Percentiles rank a stretch among this genome's conserved stretches.
phyloP scores from a whole-genome alignment of 2,113 vertebrate genomes.

The Ameiurus melas region DNA sequence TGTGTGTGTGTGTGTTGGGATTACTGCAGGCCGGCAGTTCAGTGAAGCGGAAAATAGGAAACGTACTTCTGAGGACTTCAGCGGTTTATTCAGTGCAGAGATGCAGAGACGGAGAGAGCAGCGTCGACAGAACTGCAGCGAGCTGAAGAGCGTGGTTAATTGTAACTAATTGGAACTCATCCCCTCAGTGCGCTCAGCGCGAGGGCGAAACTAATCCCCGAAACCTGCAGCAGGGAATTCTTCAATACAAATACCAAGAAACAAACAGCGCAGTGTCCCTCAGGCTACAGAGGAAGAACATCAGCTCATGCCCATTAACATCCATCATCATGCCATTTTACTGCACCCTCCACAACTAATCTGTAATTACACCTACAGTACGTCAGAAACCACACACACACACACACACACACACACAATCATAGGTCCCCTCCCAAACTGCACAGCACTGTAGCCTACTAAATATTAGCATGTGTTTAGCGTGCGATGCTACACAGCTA shows the following conservation, averaged over 20 bases:
- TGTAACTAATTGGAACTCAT: slow-evolving; percentile 67
- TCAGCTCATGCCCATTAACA: neutral
- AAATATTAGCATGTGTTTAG: too few species aligned
- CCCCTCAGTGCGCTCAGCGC: slow-evolving; percentile 45
- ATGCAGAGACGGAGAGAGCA: slow-evolving; percentile 15
- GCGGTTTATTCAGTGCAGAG: slow-evolving; percentile 61
- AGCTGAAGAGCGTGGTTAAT: slow-evolving; percentile 54
- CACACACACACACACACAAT: neutral
- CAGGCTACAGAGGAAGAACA: neutral
- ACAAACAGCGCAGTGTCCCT: neutral
- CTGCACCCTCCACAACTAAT: neutral
- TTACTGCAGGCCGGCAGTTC: slow-evolving; percentile 74
- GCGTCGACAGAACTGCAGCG: slow-evolving; percentile 62
- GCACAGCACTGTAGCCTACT: too few species aligned
- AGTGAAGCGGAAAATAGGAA: slow-evolving; percentile 77
- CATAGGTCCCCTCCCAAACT: neutral
- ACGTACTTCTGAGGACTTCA: slow-evolving; percentile 65
- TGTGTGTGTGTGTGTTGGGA: slow-evolving; percentile 65
- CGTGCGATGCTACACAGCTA: too few species aligned
- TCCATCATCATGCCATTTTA: neutral
- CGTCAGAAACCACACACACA: neutral
- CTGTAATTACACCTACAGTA: neutral
- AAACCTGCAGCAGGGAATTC: neutral
- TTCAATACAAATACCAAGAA: neutral
- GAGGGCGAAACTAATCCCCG: slow-evolving; percentile 14